These are phyloP conservation scores for Chionis minor DNA, from an alignment of 2,113 vertebrate genomes.

Conservation along the genomic window DNA sequence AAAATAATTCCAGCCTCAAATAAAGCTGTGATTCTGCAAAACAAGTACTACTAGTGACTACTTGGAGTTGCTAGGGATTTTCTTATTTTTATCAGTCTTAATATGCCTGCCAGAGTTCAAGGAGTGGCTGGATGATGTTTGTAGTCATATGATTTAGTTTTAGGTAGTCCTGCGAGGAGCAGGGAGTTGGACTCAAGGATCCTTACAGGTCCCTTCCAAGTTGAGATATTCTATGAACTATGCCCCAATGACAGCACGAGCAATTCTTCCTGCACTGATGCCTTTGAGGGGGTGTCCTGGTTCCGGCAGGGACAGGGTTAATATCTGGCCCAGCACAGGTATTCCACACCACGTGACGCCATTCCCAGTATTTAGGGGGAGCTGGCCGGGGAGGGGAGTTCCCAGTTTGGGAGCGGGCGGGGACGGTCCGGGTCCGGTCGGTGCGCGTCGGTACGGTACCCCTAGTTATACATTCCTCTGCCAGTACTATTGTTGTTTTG, in stretches of 20 bases:
- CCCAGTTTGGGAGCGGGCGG: no score
- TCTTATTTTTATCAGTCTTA: neutral
- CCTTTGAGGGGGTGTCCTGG: neutral
- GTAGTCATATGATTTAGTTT: neutral
- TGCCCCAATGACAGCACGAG: neutral
- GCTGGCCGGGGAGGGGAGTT: no score
- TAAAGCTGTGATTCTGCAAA: neutral
- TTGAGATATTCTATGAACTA: neutral
- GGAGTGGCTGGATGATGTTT: neutral
- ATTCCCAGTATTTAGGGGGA: no score
- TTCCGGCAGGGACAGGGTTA: no score
- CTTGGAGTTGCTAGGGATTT: neutral
- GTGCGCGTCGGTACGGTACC: no score
- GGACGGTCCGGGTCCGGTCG: no score
- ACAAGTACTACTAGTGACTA: neutral
- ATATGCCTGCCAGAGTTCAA: neutral
- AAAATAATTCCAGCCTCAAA: neutral
- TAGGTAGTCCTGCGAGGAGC: neutral
- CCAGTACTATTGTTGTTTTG: no score
- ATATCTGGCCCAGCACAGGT: no score
- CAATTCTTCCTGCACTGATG: neutral
- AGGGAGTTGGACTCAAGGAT: neutral
- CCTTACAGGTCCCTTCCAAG: neutral
- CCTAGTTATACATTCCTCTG: no score
- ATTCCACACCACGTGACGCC: no score